Base-by-base conservation (phyloP, 2,888 invertebrate genomes). In the Pedicia rivosa region DNA sequence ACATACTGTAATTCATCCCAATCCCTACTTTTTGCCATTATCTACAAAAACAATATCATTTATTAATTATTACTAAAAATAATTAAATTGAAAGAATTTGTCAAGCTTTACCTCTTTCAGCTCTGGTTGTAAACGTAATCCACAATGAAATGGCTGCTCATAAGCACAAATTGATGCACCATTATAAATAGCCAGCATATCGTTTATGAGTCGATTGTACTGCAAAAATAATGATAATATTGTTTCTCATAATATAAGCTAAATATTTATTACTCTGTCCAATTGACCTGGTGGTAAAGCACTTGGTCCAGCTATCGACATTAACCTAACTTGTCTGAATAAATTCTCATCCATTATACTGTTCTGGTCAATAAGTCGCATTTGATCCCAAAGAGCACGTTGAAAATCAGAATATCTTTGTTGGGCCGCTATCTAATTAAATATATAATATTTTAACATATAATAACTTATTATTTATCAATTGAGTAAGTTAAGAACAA, bases 121-220 rank as follows among this genome's bases (percentile, higher is more conserved):
- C 59, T 86, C 81, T 2, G 86, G 86, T 51, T 86, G 82, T 4
- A 87, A 66, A 29, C 79, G 72, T 0, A 88, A 63, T 2, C 83
- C 83, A 44, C 87, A 87, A 43, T 76, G 70, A 56, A 84, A 79
- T 0, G 83, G 84, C 51, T 84, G 81, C 51, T 86, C 78, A 61
- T 81, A 78, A 0, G 78, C 81, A 52, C 88, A 88, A 41, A 87
- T 74, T 37, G 81, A 78, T 0, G 87, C 87, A 1, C 73, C 75
- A 53, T 87, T 86, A 63, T 86, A 90, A 1, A 86, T 77, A 1
- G 82, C 77, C 12, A 86, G 65, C 87, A 90, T 87, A 53, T 87
- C 83, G 52, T 86, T 87, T 47, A 87, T 79, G 26, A 87, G 62
- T 32, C 84, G 73, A 59, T 87, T 87, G 58, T 86, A 87, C 87